A percentile compares a stretch with the other conserved stretches of the same genome.
phyloP scores from a whole-genome alignment of 2,888 invertebrate species.

The Lochmaea capreae region DNA sequence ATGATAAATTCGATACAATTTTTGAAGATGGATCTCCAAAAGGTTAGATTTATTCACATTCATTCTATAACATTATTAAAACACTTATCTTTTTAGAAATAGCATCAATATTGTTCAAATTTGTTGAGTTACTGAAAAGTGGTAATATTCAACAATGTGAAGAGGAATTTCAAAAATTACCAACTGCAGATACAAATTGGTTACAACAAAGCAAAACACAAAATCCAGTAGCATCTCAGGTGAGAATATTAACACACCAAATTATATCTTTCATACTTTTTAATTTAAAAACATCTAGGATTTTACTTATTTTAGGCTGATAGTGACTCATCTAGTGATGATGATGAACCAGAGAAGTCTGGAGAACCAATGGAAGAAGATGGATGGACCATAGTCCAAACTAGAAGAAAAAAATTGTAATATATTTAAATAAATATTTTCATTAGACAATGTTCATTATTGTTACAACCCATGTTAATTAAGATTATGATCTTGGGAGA shows the following conservation, averaged over 20 bases:
- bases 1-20: slow-evolving; percentile 78
- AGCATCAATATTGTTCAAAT: slow-evolving; percentile 69
- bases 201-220: slow-evolving; percentile 41
- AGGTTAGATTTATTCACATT: slow-evolving; percentile 63
- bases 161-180: slow-evolving; percentile 71
- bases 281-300: not conserved
- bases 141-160: slow-evolving; percentile 71
- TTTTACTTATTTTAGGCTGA: slow-evolving; percentile 27
- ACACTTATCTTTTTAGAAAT: slow-evolving; percentile 68
- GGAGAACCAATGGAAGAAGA: slow-evolving; percentile 66
- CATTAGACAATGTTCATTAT: not conserved
- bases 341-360: slow-evolving; percentile 36
- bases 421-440: slow-evolving; percentile 11
- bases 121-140: slow-evolving; percentile 69
- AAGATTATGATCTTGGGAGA: too few relatives aligned
- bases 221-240: slow-evolving; percentile 16
- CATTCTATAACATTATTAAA: slow-evolving; percentile 25
- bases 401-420: slow-evolving; percentile 56
- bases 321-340: slow-evolving; percentile 40
- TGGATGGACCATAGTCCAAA: slow-evolving; percentile 76
- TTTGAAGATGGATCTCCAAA: slow-evolving; percentile 78
- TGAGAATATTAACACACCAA: not conserved
- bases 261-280: not conserved
- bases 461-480: too few relatives aligned
- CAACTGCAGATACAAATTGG: slow-evolving; percentile 67